phyloP scores from a whole-genome alignment of 2,113 vertebrate species.

The Gasterosteus aculeatus region DNA sequence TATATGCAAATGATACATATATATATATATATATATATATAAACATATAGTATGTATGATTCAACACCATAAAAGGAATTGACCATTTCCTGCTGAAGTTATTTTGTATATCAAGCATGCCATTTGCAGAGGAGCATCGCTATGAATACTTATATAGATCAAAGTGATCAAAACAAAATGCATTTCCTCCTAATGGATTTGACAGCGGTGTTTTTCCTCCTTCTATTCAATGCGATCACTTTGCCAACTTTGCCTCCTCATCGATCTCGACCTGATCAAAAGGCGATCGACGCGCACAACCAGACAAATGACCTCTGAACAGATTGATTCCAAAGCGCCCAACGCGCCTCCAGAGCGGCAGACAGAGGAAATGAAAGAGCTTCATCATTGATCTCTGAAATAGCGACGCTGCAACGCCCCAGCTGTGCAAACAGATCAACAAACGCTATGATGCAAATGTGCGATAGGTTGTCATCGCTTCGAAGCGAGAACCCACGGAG shows the following conservation, averaged over 20 bases:
- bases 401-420: conserved; percentile 7
- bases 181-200: not conserved
- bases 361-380: conserved; percentile 59
- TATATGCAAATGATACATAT: no score
- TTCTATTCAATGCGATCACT: conserved; percentile 6
- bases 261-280: conserved; percentile 36
- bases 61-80: not conserved
- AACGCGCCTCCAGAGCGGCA: not conserved
- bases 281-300: conserved; percentile 25
- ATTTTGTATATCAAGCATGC: not conserved
- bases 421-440: not conserved
- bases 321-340: conserved; percentile 41
- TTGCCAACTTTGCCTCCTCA: conserved; percentile 29
- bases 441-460: not conserved
- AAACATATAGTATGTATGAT: not conserved
- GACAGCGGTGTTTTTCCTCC: not conserved
- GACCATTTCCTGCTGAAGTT: not conserved
- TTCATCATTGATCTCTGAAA: conserved; percentile 46
- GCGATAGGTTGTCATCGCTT: not conserved
- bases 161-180: not conserved
- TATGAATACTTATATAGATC: not conserved
- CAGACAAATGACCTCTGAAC: conserved; percentile 58
- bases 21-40: no score
- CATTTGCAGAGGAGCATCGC: no score
- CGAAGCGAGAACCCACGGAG: not conserved